A percentile compares a stretch with the other conserved stretches of the same genome.
phyloP scores from a whole-genome alignment of 2,113 vertebrate species.

The Laterallus jamaicensis region DNA sequence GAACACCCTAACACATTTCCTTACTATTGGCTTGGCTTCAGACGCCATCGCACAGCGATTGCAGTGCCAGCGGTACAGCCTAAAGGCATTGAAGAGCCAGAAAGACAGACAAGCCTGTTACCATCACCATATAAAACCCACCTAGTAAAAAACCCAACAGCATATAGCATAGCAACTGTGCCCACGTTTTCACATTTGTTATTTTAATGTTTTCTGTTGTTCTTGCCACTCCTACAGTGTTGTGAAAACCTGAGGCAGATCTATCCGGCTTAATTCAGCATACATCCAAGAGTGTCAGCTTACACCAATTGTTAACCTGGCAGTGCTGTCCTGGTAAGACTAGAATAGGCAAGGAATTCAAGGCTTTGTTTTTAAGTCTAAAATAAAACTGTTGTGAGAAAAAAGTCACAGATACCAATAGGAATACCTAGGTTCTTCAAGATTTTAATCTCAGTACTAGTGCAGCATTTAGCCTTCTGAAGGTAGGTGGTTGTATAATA shows the following conservation, averaged over 20 bases:
- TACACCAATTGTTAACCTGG: background rate
- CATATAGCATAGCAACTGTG: background rate
- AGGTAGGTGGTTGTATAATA: background rate
- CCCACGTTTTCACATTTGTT: background rate
- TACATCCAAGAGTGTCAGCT: background rate
- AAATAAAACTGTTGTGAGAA: background rate
- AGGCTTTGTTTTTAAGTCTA: background rate
- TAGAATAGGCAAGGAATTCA: background rate
- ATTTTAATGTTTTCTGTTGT: background rate
- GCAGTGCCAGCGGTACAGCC: background rate
- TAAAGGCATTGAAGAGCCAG: background rate
- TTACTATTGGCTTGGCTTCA: background rate
- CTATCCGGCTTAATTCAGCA: background rate
- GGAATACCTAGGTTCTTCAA: background rate
- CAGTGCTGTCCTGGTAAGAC: background rate
- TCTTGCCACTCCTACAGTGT: background rate
- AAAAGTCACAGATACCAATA: background rate
- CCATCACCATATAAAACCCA: background rate
- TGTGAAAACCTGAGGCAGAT: accelerated
- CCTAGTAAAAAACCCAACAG: background rate
- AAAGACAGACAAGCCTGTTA: background rate
- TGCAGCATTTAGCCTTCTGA: background rate
- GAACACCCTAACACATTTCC: background rate
- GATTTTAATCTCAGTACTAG: background rate
- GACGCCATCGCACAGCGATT: background rate